phyloP scores from a whole-genome alignment of 2,113 vertebrate genomes.

The Pithys albifrons region DNA sequence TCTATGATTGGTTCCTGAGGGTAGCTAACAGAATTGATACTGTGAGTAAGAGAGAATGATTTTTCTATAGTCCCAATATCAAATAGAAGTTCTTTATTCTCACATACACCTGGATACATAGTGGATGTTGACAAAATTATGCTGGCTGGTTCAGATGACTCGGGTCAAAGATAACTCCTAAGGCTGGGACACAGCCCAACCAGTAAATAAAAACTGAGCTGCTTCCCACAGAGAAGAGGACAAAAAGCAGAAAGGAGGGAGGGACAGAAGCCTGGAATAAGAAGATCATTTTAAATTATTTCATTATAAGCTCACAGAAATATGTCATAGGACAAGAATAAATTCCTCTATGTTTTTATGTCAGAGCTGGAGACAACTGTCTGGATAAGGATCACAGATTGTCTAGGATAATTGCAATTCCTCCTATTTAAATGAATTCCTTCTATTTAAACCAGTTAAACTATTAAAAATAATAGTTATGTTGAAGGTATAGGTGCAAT shows the following conservation, averaged over 20 bases:
- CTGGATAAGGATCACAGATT: not conserved
- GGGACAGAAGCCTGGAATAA: not conserved
- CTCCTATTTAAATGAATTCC: not conserved
- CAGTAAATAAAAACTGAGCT: not conserved
- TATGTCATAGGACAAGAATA: not conserved
- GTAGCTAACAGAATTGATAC: not conserved
- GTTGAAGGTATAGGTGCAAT: not conserved
- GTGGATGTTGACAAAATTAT: not conserved
- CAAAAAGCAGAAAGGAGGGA: not conserved
- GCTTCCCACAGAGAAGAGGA: not conserved
- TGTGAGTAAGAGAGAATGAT: not conserved
- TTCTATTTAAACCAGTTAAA: not conserved
- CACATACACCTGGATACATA: not conserved
- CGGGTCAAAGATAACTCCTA: not conserved
- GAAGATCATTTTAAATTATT: not conserved
- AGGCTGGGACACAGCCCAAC: not conserved
- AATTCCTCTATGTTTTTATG: not conserved
- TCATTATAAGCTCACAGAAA: not conserved
- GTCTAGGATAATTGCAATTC: not conserved
- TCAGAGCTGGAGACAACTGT: not conserved
- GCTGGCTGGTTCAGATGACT: not conserved
- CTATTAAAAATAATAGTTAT: not conserved
- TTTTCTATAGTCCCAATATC: not conserved
- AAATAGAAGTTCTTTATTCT: not conserved
- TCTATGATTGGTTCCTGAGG: not conserved